Conservation (phyloP, 1,140 invertebrate species). For the Drosophila saltans region DNA sequence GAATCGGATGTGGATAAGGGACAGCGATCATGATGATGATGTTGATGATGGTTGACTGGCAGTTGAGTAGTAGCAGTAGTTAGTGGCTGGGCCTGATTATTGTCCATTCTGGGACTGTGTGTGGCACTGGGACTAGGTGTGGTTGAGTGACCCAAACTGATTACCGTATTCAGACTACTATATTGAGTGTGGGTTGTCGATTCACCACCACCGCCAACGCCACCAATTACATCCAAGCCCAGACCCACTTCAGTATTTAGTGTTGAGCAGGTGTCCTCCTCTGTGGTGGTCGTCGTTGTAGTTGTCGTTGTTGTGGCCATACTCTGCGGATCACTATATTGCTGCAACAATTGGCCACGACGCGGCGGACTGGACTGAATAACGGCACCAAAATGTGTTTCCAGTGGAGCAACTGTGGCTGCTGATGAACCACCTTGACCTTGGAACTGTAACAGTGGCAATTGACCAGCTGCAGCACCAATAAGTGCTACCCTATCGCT, state of each 20-base stretch:
- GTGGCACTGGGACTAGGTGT: conserved; percentile 61
- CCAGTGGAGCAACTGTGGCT: conserved; percentile 50
- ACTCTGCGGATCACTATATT: conserved; percentile 80
- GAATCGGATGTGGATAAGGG: conserved; percentile 77
- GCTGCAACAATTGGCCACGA: conserved; percentile 71
- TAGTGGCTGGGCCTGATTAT: conserved; percentile 56
- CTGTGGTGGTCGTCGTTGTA: conserved; percentile 73
- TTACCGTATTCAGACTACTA: conserved; percentile 77
- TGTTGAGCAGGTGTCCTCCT: conserved; percentile 78
- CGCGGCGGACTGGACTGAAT: conserved; percentile 66
- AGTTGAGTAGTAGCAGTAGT: conserved; percentile 59
- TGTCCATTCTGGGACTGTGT: conserved; percentile 60
- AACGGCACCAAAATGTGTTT: conserved; percentile 73
- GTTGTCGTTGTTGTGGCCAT: conserved; percentile 72
- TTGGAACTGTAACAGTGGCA: conserved; percentile 41
- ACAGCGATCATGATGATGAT: conserved; percentile 73
- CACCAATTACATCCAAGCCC: conserved; percentile 35
- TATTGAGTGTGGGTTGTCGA: conserved; percentile 73
- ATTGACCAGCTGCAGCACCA: conserved; percentile 36
- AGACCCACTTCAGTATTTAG: conserved; percentile 73
- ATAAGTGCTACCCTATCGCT: conserved; percentile 58
- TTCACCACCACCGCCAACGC: conserved; percentile 45
- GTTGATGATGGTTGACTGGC: conserved; percentile 70
- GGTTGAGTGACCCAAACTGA: conserved; percentile 69
- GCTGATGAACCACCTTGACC: conserved; percentile 38